Percentiles rank a stretch among this genome's conserved stretches.
Evolutionary conservation across 1,140 invertebrate genomes (phyloP).

Genomic region (Hyphantria cunea): DNA sequence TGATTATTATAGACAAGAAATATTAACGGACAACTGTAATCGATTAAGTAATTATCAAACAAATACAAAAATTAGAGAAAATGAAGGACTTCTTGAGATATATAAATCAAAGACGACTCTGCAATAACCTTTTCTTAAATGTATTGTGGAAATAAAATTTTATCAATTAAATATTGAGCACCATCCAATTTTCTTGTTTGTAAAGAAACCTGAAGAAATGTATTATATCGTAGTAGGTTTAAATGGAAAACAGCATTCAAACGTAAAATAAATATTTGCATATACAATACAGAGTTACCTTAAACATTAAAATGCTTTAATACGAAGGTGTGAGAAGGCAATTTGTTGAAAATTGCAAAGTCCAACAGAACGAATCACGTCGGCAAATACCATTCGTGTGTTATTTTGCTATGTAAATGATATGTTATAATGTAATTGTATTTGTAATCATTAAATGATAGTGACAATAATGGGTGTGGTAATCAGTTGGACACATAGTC

Average conservation of each 20-base stretch:
- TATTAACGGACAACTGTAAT: constrained; percentile 12
- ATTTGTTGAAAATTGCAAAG: constrained; percentile 66
- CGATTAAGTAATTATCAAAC: constrained; percentile 28
- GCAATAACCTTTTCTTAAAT: no score
- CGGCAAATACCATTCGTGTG: constrained; percentile 36
- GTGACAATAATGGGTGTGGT: constrained; percentile 11
- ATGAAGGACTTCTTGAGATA: constrained; percentile 3
- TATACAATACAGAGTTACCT: not conserved
- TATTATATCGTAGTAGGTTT: no score
- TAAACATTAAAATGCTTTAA: constrained; percentile 34
- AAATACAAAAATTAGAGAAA: constrained; percentile 11
- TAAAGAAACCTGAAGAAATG: no score
- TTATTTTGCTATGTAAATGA: constrained; percentile 29
- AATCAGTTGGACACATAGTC: constrained; percentile 22
- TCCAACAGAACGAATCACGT: constrained; percentile 33
- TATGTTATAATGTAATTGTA: constrained; percentile 31
- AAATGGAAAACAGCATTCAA: no score
- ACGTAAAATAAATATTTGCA: constrained; percentile 1
- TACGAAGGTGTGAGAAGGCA: constrained; percentile 58
- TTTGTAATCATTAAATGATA: constrained; percentile 25
- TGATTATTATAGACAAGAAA: constrained; percentile 10
- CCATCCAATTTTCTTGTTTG: not conserved
- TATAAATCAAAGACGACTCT: no score
- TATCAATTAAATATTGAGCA: no score
- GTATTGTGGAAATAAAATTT: no score